Evolutionary conservation across 2,888 invertebrate species (phyloP), one percentile per base, ranked within the genome.

Genomic region (Meteorus colon): DNA sequence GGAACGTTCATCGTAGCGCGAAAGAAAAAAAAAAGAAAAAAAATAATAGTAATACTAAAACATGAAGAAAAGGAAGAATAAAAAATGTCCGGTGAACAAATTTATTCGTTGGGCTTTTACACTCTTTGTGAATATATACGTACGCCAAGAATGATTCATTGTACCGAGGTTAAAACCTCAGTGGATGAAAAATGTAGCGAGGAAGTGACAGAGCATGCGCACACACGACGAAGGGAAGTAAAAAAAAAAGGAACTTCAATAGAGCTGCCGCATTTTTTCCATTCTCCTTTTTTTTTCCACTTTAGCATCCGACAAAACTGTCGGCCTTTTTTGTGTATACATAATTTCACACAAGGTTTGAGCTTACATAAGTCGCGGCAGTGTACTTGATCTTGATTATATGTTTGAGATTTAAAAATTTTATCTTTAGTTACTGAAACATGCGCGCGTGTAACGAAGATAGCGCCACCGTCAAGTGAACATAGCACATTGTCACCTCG

Each of bases 21-120:
- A 75, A 77, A 60, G 48, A 66, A 19, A 55, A 8, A 55, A n/a
- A 8, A 55, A 70, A 59, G 70, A 37, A 37, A 34, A 34, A 69
- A 55, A 41, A 41, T 12, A 41, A 41, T 41, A 41, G 12, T 12
- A 41, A 12, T 12, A 41, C 12, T 41, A 12, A 41, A 41, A 6
- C 41, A 12, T 55, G 24, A 51, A 59, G 41, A 34, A 19, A 65
- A 31, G 34, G 4, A 24, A 41, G 48, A 34, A 31, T 48, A 80
- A 84, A 84, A 85, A 86, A 84, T 78, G 79, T 79, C 69, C 60
- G 69, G 66, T 76, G 75, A 73, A 74, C 79, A 80, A 83, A 84
- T 84, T 85, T 85, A 84, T 85, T 86, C 83, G 82, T 77, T 70
- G 79, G 19, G 55, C 74, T 76, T 77, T 79, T 69, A 68, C 55